These are phyloP conservation scores for Paradisaea rubra DNA, from an alignment of 2,113 vertebrate genomes.

Conservation along the genomic window DNA sequence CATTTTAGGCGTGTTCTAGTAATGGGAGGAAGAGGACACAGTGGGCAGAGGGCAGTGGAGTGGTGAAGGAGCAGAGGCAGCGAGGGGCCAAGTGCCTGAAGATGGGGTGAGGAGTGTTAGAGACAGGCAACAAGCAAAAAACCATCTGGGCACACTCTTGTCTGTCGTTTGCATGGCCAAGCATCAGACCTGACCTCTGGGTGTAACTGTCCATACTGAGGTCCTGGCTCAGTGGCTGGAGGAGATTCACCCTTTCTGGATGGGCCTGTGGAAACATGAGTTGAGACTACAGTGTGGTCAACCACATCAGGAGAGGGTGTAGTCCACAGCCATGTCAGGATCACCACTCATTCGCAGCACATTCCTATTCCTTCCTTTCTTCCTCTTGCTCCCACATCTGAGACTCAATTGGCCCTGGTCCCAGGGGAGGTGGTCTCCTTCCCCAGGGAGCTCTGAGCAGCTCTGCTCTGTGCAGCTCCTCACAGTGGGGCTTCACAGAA, in stretches of 20 bases:
- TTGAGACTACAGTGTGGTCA: neutral
- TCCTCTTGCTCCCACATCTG: neutral
- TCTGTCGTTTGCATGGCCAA: neutral
- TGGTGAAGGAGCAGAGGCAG: neutral
- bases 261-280: neutral
- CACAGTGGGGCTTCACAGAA: neutral
- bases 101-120: neutral
- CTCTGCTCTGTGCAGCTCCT: neutral
- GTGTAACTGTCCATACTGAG: neutral
- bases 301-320: neutral
- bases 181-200: neutral
- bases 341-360: neutral
- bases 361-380: neutral
- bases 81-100: fast-evolving
- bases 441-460: neutral
- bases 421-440: neutral
- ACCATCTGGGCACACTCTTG: neutral
- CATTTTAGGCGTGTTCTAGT: neutral
- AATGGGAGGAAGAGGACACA: neutral
- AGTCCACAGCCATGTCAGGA: neutral
- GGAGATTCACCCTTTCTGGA: neutral
- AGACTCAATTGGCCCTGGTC: neutral
- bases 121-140: neutral
- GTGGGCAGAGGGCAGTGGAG: neutral
- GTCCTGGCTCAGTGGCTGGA: neutral